Evolutionary conservation across 2,888 invertebrate species (phyloP), one percentile per base, ranked within the genome.

Genomic region (Phymatocera aterrima): DNA sequence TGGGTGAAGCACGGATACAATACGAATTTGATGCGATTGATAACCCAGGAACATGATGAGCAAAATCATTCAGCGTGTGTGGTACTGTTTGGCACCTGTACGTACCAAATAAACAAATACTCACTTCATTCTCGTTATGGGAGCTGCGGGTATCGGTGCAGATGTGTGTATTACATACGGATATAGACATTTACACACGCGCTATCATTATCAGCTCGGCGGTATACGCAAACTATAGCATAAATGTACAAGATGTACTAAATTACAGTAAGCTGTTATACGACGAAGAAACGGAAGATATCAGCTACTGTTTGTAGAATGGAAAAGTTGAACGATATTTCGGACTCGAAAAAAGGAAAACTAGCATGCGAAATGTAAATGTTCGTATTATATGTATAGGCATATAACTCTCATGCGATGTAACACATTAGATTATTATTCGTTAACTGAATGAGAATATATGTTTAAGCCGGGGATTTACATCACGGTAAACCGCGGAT

Each of bases 41-140:
- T 60, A 60, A 28, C 5, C 24, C 12, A 6, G 31, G 2, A n/a
- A n/a, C n/a, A n/a, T n/a, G 31, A 60, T 60, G 15, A 31, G 28
- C 31, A n/a, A 31, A 60, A 31, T 60, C n/a, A 60, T 64, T 6
- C 15, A 61, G 5, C 1, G 34, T 37, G 18, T 6, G 18, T 2
- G 18, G 12, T 64, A 68, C 31, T 40, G 40, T 65, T 70, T 51
- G 72, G 34, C 72, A 72, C 51, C 72, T 72, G 72, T 72, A 34
- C 72, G 34, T 72, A 72, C 48, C 18, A 72, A 48, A 72, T 72
- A 51, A 12, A 34, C 21, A 72, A 48, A 51, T 31, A 51, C 31
- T 28, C 31, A 18, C 31, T 72, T 51, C 8, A 18, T 15, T 48
- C 51, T n/a, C 5, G 18, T 48, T 8, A 68, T 43, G 15, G 43